A percentile compares a stretch with the other conserved stretches of the same genome.
Evolutionary conservation across 1,140 invertebrate species (phyloP).

Genomic region (Diplogasteroides magnus): DNA sequence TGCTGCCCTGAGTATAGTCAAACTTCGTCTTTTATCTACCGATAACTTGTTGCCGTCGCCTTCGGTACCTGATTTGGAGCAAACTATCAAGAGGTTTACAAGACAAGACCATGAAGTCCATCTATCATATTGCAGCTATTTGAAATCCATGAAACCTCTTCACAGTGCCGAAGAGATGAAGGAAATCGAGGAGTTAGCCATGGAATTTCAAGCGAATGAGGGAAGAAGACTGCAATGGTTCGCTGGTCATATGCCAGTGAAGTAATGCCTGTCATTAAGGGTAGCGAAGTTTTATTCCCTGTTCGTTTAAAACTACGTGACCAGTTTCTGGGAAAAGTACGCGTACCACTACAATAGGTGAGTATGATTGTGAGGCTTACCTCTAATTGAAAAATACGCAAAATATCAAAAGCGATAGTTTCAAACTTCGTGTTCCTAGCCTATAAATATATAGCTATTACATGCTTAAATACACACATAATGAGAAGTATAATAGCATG

Average conservation of each 20-base stretch:
- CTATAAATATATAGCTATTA: too few species aligned
- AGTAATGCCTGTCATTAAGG: constrained; percentile 14
- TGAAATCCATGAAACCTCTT: constrained; percentile 23
- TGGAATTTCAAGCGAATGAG: neutral
- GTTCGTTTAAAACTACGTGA: constrained; percentile 43
- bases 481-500: neutral
- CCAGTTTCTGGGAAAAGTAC: constrained; percentile 48
- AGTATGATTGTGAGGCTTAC: too few species aligned
- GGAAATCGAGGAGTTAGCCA: neutral
- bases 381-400: too few species aligned
- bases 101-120: neutral
- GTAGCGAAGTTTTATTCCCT: constrained; percentile 32
- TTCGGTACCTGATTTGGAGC: constrained; percentile 35
- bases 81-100: constrained; percentile 15
- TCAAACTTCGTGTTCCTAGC: too few species aligned
- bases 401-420: too few species aligned
- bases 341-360: too few species aligned
- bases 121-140: constrained; percentile 7
- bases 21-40: constrained; percentile 39
- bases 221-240: neutral
- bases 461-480: too few species aligned
- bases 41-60: constrained; percentile 37
- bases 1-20: constrained; percentile 22
- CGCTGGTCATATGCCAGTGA: constrained; percentile 1
- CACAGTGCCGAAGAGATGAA: neutral